Evolutionary conservation across 2,888 invertebrate species (phyloP), one percentile per base, ranked within the genome.

Genomic region (Drosophila ochracea): DNA sequence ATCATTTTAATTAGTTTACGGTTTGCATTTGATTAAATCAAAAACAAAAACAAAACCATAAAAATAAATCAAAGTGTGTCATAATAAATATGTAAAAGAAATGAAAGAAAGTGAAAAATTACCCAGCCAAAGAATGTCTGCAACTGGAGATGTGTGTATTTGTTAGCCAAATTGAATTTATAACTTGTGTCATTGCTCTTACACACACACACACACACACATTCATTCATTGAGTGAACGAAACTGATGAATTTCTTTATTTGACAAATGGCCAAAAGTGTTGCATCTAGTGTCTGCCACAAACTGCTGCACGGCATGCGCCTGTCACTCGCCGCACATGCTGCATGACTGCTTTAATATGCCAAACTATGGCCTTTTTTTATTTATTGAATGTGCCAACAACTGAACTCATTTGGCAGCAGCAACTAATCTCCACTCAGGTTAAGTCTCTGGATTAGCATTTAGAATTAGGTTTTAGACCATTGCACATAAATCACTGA

Each of bases 111-210:
- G 67, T 65, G 59, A 77, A 72, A 78, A 80, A 83, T 75, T 63
- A 66, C 57, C 33, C 52, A 72, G 70, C 61, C 83, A 66, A 84
- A 80, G 55, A 77, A 75, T 78, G 58, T 35, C 39, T 82, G 71
- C 50, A 66, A 41, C 54, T 75, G 28, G 2, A 37, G 6, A 19
- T 43, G 55, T 31, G 55, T 57, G 61, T 68, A 78, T 85, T 84
- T 90, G 80, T 79, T 89, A 78, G 78, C 80, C 85, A 91, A 87
- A 87, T 87, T 91, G 90, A 91, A 87, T 91, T 87, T 87, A 91
- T 90, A 91, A 89, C 91, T 91, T 88, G 76, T 87, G 91, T 91
- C 87, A 75, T 67, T 84, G 60, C 72, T 69, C 70, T 67, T 57
- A 64, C 70, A 72, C 31, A 53, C 41, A 60, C 52, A 58, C 33